Conservation (phyloP, 1,140 invertebrate species). For the Oryctes rhinoceros region DNA sequence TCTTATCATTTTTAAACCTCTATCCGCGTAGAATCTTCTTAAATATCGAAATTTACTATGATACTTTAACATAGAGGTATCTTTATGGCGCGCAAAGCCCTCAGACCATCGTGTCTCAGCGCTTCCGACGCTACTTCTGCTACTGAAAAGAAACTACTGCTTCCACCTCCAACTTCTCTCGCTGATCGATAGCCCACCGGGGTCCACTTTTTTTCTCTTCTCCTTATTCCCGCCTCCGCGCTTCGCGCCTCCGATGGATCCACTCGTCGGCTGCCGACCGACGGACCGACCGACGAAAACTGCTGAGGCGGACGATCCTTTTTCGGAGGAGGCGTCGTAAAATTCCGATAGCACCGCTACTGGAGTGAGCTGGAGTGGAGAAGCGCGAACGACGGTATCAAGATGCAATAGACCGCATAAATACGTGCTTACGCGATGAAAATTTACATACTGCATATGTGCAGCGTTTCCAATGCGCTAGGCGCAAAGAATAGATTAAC, state of each 20-base stretch:
- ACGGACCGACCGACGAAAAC: slow-evolving; percentile 3
- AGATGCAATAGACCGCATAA: slow-evolving; percentile 18
- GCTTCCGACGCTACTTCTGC: slow-evolving; percentile 8
- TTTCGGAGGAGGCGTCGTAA: background rate
- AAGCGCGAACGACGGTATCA: background rate
- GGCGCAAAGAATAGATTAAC: background rate
- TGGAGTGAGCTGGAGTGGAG: background rate
- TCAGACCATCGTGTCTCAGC: background rate
- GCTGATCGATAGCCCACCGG: slow-evolving; percentile 16
- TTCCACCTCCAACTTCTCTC: background rate
- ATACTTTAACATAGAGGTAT: no score
- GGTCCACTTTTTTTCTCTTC: background rate
- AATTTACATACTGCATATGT: slow-evolving; percentile 6
- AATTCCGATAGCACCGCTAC: background rate
- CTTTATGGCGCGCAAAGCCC: no score
- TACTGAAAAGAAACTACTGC: background rate
- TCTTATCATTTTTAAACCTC: no score
- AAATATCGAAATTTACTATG: no score
- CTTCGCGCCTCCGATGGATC: slow-evolving; percentile 6
- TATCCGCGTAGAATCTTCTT: no score
- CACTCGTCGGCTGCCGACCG: background rate
- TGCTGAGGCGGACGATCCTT: slow-evolving; percentile 7
- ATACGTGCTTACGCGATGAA: slow-evolving; percentile 6
- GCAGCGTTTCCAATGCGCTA: background rate
- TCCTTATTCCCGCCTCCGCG: background rate